These are phyloP conservation scores for Paelopatides confundens DNA, from an alignment of 53 echinoderm and acorn worm species.

Conservation along the genomic window DNA sequence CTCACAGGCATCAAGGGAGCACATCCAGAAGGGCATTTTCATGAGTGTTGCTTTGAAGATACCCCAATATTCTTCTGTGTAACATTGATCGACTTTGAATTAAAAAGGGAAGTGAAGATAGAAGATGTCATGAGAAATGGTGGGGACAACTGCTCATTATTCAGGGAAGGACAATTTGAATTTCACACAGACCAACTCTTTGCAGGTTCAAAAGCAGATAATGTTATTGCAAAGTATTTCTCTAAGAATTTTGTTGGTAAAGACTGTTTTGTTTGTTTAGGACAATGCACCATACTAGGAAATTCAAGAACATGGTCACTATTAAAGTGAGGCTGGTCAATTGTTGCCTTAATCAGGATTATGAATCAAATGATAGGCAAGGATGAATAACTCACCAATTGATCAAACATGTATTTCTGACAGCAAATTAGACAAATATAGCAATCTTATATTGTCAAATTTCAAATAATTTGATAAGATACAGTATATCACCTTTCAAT, in stretches of 20 bases:
- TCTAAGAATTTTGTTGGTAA: conserved; percentile 47
- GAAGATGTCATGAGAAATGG: conserved; percentile 73
- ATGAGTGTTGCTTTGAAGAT: conserved; percentile 83
- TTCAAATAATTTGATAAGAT: too few species aligned
- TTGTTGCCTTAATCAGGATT: too few species aligned
- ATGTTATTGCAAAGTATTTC: conserved; percentile 60
- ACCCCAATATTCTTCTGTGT: conserved; percentile 68
- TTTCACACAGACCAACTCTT: conserved; percentile 72
- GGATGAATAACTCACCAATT: too few species aligned
- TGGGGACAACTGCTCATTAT: conserved; percentile 77
- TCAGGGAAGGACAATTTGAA: conserved; percentile 57
- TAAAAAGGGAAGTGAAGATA: conserved; percentile 51
- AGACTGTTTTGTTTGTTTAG: conserved; percentile 71
- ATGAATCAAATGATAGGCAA: too few species aligned
- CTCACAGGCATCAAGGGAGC: conserved; percentile 63
- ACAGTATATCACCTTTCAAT: too few species aligned
- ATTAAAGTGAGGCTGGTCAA: too few species aligned
- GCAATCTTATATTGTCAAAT: too few species aligned
- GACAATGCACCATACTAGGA: conserved; percentile 48
- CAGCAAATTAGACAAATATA: too few species aligned
- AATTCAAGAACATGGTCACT: too few species aligned
- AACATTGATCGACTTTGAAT: conserved; percentile 60
- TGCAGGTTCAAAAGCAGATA: conserved; percentile 64
- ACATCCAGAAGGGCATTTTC: conserved; percentile 63
- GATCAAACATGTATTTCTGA: too few species aligned